A percentile compares a stretch with the other conserved stretches of the same genome.
Evolutionary conservation across 1,140 invertebrate species (phyloP).

Genomic region (Neodiprion fabricii): DNA sequence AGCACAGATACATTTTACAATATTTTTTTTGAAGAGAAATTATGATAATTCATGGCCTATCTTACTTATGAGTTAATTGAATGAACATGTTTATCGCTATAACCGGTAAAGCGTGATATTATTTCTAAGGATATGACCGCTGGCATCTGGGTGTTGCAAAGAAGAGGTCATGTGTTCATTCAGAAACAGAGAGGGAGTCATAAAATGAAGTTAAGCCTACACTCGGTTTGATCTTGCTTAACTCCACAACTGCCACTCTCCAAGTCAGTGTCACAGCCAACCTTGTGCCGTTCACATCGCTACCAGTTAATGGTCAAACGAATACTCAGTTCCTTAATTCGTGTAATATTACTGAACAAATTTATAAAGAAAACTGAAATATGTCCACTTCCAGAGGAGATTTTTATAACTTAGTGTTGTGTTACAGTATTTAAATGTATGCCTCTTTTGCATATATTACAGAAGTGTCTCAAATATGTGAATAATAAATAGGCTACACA

Average conservation of each 20-base stretch:
- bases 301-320: not conserved
- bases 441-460: not conserved
- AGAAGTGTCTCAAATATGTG: no score
- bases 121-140: not conserved
- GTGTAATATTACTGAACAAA: not conserved
- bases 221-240: not conserved
- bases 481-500: no score
- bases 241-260: not conserved
- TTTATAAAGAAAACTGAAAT: not conserved
- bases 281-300: conserved; percentile 3
- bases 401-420: not conserved
- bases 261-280: not conserved
- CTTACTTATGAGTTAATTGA: not conserved
- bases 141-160: not conserved
- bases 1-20: not conserved
- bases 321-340: not conserved
- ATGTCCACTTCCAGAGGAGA: not conserved
- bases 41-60: not conserved
- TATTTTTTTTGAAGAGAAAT: not conserved
- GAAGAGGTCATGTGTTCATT: not conserved
- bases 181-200: not conserved
- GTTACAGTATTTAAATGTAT: not conserved
- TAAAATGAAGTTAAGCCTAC: not conserved
- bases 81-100: not conserved
- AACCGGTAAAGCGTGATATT: not conserved